phyloP scores from a whole-genome alignment of 2,113 vertebrate genomes.

The Myrmecophaga tridactyla region DNA sequence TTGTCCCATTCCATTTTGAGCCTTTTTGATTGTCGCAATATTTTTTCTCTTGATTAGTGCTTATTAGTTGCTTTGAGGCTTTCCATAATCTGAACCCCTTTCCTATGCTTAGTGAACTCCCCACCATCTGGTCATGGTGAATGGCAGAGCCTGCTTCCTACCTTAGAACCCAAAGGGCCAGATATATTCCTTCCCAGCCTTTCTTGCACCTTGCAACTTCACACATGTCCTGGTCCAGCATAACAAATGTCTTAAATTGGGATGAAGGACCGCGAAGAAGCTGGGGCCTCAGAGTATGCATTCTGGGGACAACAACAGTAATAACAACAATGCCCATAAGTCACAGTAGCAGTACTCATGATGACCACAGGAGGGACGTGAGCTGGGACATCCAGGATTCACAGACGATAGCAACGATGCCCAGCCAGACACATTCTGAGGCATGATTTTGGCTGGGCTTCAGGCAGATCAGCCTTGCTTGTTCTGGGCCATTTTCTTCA shows the following conservation, averaged over 20 bases:
- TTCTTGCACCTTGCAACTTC: neutral
- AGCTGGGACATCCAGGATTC: too few species aligned
- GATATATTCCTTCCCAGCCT: neutral
- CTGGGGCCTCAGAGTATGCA: neutral
- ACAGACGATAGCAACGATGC: fast-evolving
- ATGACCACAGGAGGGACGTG: neutral
- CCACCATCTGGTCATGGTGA: neutral
- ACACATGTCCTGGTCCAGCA: neutral
- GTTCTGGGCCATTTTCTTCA: neutral
- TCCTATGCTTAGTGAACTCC: neutral
- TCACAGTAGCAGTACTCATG: neutral
- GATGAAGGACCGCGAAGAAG: neutral
- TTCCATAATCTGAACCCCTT: neutral
- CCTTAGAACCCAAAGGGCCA: neutral
- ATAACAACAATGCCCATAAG: fast-evolving
- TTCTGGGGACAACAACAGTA: neutral
- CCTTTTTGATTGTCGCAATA: neutral
- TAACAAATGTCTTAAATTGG: neutral
- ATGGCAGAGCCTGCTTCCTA: neutral
- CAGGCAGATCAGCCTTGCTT: neutral
- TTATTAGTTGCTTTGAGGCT: neutral
- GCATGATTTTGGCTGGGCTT: neutral
- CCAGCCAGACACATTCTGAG: fast-evolving
- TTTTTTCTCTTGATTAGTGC: neutral
- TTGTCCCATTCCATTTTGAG: neutral